Base-by-base conservation (phyloP, 2,888 invertebrate species). In the Cremastobaeus sp. region DNA sequence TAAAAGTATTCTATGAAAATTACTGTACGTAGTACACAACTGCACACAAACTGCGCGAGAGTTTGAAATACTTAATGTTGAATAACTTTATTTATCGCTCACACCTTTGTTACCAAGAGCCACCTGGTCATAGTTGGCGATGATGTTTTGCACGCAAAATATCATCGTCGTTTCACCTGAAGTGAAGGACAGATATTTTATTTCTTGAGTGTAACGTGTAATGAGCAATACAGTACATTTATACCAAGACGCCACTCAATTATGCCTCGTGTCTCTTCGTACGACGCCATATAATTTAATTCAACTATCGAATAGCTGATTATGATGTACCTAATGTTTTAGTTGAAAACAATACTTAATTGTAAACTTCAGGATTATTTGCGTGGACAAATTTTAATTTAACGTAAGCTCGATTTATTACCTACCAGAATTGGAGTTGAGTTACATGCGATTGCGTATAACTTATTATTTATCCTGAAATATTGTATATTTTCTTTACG, bases 1-100 rank as follows among this genome's bases (percentile, higher is more conserved):
- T n/a, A 9, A 14, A 12, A 20, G 21, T 17, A 48, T 21, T 48
- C 15, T 50, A 20, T n/a, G 14, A 17, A 18, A 39, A 30, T 57
- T 52, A 80, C 62, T 66, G 30, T 65, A 50, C 45, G 45, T 69
- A 32, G 77, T 80, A 78, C 78, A 82, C 74, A 77, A 77, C 76
- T 78, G 77, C 71, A 77, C 77, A 76, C 47, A 50, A 79, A 81
- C 78, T 82, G 81, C 78, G 80, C 75, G 83, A 82, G 83, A 83
- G 83, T 84, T 84, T 85, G 81, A 83, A 81, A 84, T 85, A 84
- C 85, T 86, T 85, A 85, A 84, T 78, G 74, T 81, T 76, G 76
- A 78, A 81, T 76, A 78, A 80, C 76, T 71, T 78, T 77, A 78
- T 74, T 64, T 76, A 59, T 71, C 68, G 76, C 48, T 76, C 34